phyloP scores from a whole-genome alignment of 37 sponge, comb jelly and placozoan species.

The Eunapius fragilis region DNA sequence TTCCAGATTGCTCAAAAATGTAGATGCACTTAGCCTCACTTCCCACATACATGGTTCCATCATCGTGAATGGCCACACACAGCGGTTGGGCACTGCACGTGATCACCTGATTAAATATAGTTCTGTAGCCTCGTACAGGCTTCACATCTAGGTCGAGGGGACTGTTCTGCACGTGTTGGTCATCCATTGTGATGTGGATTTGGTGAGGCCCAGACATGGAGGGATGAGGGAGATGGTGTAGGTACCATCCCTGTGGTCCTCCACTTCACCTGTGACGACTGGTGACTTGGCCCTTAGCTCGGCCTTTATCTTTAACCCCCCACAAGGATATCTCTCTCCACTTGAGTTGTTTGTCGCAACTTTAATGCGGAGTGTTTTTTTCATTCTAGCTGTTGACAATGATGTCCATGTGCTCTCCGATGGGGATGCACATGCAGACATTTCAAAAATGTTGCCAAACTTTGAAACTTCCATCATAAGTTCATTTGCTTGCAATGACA shows the following conservation, averaged over 20 bases:
- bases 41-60: slow-evolving; percentile 20
- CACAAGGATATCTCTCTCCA: slow-evolving; percentile 22
- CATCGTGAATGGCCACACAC: slow-evolving; percentile 36
- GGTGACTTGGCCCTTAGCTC: slow-evolving; percentile 2
- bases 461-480: neutral
- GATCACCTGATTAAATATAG: too few relatives aligned
- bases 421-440: neutral
- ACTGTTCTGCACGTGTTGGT: slow-evolving; percentile 15
- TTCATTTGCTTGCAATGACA: neutral
- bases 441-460: neutral
- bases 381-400: neutral
- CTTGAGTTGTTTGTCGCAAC: too few relatives aligned
- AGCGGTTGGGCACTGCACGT: too few relatives aligned
- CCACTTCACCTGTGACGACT: neutral
- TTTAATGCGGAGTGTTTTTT: too few relatives aligned
- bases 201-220: slow-evolving; percentile 11
- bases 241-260: slow-evolving; percentile 32
- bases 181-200: slow-evolving; percentile 8
- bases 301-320: slow-evolving; percentile 10
- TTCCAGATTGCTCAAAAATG: slow-evolving; percentile 16
- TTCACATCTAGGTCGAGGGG: slow-evolving; percentile 21
- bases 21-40: neutral
- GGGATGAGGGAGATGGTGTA: slow-evolving; percentile 32
- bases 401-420: neutral
- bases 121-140: too few relatives aligned